Evolutionary conservation across 2,797 vertebrate species (phyloP).

Genomic region (Alfaro cultratus): DNA sequence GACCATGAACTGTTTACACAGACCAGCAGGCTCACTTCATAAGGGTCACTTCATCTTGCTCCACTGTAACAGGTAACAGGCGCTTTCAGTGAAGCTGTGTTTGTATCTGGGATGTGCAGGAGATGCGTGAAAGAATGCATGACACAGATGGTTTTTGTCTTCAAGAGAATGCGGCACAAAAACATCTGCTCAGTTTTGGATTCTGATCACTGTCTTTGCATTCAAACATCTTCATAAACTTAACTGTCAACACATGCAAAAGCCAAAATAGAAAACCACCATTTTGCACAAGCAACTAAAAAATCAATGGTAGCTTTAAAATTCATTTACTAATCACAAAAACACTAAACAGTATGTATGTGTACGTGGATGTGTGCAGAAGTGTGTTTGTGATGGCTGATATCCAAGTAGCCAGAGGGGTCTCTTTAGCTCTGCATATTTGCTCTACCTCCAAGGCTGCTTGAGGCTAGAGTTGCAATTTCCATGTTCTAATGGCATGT

Average conservation of each 20-base stretch:
- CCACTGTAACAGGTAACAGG: conserved; percentile 2
- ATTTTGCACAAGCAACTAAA: not conserved
- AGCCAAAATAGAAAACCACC: conserved; percentile 9
- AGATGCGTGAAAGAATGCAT: conserved; percentile 42
- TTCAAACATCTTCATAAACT: conserved; percentile 38
- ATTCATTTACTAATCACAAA: conserved; percentile 7
- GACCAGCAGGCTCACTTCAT: conserved; percentile 17
- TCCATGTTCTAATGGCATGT: conserved; percentile 31
- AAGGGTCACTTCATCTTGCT: conserved; percentile 24
- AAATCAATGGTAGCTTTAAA: not conserved
- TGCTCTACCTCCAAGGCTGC: conserved; percentile 50
- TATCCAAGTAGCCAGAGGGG: conserved; percentile 53
- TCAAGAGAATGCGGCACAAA: conserved; percentile 25
- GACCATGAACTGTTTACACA: conserved; percentile 17
- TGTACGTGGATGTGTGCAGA: conserved; percentile 23
- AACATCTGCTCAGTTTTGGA: conserved; percentile 55
- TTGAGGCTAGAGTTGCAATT: conserved; percentile 30
- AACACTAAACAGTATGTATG: conserved; percentile 5
- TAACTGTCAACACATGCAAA: conserved; percentile 27
- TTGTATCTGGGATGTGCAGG: conserved; percentile 17
- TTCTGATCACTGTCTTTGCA: conserved; percentile 34
- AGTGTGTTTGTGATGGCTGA: conserved; percentile 39
- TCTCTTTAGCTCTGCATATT: conserved; percentile 51
- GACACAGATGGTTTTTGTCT: conserved; percentile 47
- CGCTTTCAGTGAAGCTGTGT: conserved; percentile 20